These are phyloP conservation scores for Chaenodraco wilsoni DNA, from an alignment of 2,797 vertebrate species.

Conservation along the genomic window DNA sequence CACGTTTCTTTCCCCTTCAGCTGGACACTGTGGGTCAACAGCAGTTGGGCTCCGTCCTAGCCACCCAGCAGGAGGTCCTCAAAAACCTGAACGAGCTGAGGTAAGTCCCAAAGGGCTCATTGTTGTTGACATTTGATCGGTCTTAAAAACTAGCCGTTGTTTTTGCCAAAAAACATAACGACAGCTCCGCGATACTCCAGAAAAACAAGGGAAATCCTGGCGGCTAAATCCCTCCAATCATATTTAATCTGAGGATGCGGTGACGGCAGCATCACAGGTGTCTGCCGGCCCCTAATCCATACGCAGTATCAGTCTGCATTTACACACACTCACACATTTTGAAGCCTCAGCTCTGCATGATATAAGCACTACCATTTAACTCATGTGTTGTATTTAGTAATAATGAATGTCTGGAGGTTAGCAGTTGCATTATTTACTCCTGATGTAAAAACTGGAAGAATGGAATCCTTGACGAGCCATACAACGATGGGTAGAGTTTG, in stretches of 20 bases:
- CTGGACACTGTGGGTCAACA: slow-evolving; percentile 83
- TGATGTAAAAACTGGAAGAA: not conserved
- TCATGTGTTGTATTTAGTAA: not conserved
- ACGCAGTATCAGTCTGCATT: slow-evolving; percentile 11
- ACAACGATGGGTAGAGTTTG: no score
- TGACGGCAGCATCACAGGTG: slow-evolving; percentile 63
- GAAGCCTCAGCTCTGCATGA: not conserved
- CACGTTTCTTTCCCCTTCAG: slow-evolving; percentile 27
- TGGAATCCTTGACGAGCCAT: no score
- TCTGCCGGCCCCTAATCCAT: slow-evolving; percentile 65
- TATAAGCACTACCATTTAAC: not conserved
- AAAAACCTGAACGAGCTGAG: slow-evolving; percentile 90
- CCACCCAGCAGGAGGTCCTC: slow-evolving; percentile 91
- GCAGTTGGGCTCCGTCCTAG: slow-evolving; percentile 85
- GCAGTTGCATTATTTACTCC: not conserved
- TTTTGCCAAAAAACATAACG: slow-evolving; percentile 45
- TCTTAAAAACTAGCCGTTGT: slow-evolving; percentile 49
- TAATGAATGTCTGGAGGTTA: slow-evolving; percentile 5
- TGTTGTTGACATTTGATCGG: slow-evolving; percentile 24
- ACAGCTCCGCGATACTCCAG: slow-evolving; percentile 38
- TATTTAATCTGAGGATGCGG: slow-evolving; percentile 72
- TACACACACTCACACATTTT: not conserved
- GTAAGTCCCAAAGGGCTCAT: slow-evolving; percentile 76
- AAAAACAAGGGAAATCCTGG: slow-evolving; percentile 73
- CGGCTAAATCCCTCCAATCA: slow-evolving; percentile 65